Evolutionary conservation across 2,888 invertebrate species (phyloP).

Genomic region (Parapristionchus giblindavisi): DNA sequence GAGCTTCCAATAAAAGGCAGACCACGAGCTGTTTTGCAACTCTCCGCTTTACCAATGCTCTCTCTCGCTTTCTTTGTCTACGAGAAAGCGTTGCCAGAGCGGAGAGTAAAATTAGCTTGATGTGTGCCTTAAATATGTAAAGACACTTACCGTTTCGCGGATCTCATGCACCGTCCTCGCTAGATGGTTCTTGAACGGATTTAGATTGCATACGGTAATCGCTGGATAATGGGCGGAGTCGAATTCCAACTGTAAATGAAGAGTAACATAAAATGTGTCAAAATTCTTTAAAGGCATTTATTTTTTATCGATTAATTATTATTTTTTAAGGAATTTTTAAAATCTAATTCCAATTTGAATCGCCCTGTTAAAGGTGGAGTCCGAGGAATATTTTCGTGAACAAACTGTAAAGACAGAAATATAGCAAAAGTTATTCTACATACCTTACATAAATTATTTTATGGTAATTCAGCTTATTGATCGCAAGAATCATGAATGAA

Average conservation of each 20-base stretch:
- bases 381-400: no score
- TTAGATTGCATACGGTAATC: slow-evolving; percentile 67
- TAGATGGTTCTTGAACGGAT: slow-evolving; percentile 66
- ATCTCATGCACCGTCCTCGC: slow-evolving; percentile 65
- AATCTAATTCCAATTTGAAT: no score
- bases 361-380: no score
- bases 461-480: no score
- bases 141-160: slow-evolving; percentile 58
- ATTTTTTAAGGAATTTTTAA: no score
- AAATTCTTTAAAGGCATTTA: no score
- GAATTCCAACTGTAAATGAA: slow-evolving; percentile 62
- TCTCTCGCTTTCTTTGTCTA: neutral
- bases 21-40: neutral
- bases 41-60: neutral
- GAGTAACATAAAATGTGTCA: neutral
- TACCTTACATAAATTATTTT: no score
- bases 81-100: neutral
- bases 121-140: neutral
- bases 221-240: slow-evolving; percentile 66
- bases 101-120: neutral
- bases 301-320: no score
- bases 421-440: no score
- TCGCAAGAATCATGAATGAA: no score
- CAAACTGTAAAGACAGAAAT: no score
- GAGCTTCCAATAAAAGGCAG: no score